Evolutionary conservation across 2,888 invertebrate species (phyloP).

Genomic region (Cremastinae sp.): DNA sequence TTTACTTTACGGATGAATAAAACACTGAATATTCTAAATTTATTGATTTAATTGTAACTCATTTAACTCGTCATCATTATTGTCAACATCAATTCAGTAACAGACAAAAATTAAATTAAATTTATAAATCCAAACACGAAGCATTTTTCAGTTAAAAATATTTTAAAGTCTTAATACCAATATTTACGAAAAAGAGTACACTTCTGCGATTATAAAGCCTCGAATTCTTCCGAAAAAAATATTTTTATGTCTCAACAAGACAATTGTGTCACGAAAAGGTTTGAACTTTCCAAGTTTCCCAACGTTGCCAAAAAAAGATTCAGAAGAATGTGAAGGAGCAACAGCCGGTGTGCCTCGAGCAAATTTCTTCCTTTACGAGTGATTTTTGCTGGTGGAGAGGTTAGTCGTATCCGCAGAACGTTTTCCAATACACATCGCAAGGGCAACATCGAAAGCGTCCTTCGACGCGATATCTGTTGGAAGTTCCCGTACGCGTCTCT

Average conservation of each 20-base stretch:
- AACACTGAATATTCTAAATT: no score
- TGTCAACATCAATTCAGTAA: no score
- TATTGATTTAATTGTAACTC: no score
- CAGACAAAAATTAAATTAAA: no score
- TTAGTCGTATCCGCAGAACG: slow-evolving; percentile 40
- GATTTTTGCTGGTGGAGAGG: slow-evolving; percentile 35
- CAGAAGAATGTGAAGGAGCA: slow-evolving; percentile 17
- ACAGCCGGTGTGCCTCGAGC: slow-evolving; percentile 38
- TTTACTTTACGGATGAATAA: no score
- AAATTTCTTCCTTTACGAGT: slow-evolving; percentile 41
- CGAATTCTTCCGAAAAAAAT: no score
- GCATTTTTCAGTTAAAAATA: no score
- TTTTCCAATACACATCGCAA: slow-evolving; percentile 60
- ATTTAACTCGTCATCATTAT: no score
- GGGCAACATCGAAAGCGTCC: slow-evolving; percentile 32
- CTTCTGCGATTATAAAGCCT: no score
- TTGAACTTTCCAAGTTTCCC: slow-evolving; percentile 9
- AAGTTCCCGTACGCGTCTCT: not conserved
- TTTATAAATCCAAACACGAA: no score
- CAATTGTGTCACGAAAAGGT: not conserved
- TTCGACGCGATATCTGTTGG: slow-evolving; percentile 37
- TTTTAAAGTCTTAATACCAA: no score
- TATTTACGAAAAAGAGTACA: no score
- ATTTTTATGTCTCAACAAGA: not conserved
- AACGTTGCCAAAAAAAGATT: slow-evolving; percentile 23